Conservation (phyloP, 2,113 vertebrate genomes). For the Camelus bactrianus region DNA sequence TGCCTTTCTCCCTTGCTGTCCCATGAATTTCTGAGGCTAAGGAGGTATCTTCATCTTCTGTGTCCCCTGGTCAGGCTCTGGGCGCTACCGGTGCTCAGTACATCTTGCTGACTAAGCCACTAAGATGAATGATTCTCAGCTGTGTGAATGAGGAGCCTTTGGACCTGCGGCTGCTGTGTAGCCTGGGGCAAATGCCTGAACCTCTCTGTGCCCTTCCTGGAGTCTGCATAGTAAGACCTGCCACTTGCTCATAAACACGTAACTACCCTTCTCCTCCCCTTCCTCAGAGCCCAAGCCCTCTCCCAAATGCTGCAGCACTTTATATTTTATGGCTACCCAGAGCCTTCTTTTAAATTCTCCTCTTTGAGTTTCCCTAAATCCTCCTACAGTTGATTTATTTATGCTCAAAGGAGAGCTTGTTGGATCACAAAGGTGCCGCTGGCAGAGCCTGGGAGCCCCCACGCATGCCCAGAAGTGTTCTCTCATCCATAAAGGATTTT, state of each 20-base stretch:
- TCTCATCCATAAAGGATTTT: neutral
- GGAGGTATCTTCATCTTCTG: neutral
- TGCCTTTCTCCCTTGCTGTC: neutral
- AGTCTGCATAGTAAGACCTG: neutral
- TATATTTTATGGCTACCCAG: neutral
- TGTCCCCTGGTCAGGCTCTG: neutral
- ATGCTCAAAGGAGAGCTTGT: neutral
- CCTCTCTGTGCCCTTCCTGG: conserved; percentile 30
- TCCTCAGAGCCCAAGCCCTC: neutral
- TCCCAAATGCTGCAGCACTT: neutral
- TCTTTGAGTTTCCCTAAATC: neutral
- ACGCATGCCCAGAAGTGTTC: neutral
- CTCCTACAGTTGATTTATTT: conserved; percentile 5
- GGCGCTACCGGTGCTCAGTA: neutral
- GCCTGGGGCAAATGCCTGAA: neutral
- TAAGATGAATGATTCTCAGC: neutral
- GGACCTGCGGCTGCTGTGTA: neutral
- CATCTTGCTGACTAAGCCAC: neutral
- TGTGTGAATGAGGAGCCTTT: neutral
- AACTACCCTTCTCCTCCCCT: neutral
- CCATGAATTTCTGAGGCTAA: neutral
- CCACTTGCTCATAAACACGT: neutral
- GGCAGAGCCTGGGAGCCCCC: neutral
- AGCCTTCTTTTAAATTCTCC: conserved; percentile 34
- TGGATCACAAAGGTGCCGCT: neutral